Conservation (phyloP, 2,113 vertebrate species). For the Meleagris gallopavo region DNA sequence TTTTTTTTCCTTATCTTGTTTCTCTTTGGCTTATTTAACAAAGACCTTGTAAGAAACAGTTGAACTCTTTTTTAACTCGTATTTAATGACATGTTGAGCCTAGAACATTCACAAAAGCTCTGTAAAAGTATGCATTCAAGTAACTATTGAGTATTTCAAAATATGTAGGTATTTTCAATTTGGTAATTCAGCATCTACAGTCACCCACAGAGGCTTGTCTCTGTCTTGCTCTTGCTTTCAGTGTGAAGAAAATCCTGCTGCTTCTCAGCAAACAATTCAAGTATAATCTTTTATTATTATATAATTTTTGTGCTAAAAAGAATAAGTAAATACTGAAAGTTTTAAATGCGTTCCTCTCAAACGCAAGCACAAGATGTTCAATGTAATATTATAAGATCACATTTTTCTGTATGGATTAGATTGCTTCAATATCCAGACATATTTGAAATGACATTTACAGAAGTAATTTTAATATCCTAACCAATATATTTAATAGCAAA, state of each 20-base stretch:
- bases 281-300: conserved; percentile 26
- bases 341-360: conserved; percentile 20
- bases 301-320: conserved; percentile 30
- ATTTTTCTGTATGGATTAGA: not conserved
- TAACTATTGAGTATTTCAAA: conserved; percentile 51
- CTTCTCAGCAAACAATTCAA: conserved; percentile 55
- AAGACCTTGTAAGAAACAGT: not conserved
- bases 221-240: conserved; percentile 43
- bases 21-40: not conserved
- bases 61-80: not conserved
- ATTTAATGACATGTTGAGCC: not conserved
- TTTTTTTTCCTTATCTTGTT: not conserved
- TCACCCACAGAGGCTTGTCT: conserved; percentile 41
- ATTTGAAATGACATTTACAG: conserved; percentile 2
- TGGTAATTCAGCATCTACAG: conserved; percentile 19
- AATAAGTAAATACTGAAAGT: not conserved
- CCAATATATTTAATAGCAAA: not conserved
- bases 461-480: not conserved
- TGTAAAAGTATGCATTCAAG: not conserved
- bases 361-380: not conserved
- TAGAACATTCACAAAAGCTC: conserved; percentile 13
- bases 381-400: not conserved
- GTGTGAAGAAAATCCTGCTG: conserved; percentile 31
- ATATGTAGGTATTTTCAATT: not conserved
- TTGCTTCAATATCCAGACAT: not conserved